These are phyloP conservation scores for Bombus haemorrhoidalis DNA, from an alignment of 1,140 invertebrate species.

Conservation along the genomic window DNA sequence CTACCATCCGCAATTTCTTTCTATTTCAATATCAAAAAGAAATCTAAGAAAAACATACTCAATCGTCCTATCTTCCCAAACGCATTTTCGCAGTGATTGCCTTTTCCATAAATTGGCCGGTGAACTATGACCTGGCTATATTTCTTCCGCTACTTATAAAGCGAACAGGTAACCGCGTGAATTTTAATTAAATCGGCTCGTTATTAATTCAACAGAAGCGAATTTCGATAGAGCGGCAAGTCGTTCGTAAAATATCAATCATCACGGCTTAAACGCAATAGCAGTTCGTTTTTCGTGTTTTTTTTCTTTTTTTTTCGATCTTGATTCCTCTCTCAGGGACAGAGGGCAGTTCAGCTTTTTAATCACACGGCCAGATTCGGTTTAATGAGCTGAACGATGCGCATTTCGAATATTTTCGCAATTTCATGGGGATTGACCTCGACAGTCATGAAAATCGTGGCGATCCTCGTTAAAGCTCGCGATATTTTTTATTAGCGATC, in stretches of 20 bases:
- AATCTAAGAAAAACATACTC: too few relatives aligned
- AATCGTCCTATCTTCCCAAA: too few relatives aligned
- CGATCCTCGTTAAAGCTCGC: background rate
- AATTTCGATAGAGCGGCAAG: background rate
- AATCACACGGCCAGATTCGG: background rate
- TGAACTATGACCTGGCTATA: too few relatives aligned
- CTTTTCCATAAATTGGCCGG: background rate
- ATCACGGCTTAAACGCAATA: background rate
- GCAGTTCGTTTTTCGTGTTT: background rate
- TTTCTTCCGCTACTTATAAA: background rate
- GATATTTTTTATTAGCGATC: background rate
- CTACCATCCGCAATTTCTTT: too few relatives aligned
- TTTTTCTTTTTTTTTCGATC: background rate
- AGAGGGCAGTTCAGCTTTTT: background rate
- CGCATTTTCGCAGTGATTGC: background rate
- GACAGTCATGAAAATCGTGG: background rate
- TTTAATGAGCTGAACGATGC: constrained; percentile 11
- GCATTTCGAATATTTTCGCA: background rate
- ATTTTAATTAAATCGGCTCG: constrained; percentile 3
- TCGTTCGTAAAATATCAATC: constrained; percentile 11
- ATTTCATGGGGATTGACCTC: background rate
- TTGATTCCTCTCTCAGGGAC: background rate
- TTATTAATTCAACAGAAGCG: background rate
- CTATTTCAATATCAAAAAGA: too few relatives aligned
- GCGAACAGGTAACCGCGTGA: background rate